Evolutionary conservation across 2,797 vertebrate genomes (phyloP).

Genomic region (Xiphophorus birchmanni): DNA sequence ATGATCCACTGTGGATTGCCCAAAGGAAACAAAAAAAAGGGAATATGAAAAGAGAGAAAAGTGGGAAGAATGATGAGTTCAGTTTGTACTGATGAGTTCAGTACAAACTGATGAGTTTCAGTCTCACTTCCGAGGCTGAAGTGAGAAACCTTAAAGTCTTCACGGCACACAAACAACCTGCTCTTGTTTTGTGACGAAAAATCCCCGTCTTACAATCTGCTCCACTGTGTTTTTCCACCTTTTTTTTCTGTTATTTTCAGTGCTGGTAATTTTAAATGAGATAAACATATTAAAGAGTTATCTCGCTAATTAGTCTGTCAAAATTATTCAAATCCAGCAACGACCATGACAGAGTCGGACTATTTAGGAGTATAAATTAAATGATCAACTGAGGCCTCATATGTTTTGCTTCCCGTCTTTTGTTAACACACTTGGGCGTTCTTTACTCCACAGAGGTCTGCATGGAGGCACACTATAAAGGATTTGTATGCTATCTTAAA

Average conservation of each 20-base stretch:
- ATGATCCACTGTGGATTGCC: conserved; percentile 32
- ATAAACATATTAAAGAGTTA: neutral
- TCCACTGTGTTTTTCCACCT: neutral
- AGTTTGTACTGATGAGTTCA: neutral
- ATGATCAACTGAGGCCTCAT: neutral
- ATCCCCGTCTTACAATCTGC: neutral
- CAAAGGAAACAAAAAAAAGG: neutral
- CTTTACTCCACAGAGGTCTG: too few species aligned
- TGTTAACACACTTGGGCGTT: neutral
- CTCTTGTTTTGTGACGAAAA: neutral
- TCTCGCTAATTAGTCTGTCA: neutral
- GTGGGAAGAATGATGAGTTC: neutral
- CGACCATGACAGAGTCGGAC: neutral
- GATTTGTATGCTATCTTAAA: neutral
- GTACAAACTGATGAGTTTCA: too few species aligned
- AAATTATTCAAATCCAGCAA: neutral
- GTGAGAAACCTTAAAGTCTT: conserved; percentile 23
- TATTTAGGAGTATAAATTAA: neutral
- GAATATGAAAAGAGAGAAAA: neutral
- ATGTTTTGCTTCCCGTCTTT: neutral
- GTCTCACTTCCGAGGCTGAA: neutral
- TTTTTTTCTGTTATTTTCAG: neutral
- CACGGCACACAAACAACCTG: neutral
- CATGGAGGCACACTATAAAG: too few species aligned
- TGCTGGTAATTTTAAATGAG: neutral